Evolutionary conservation across 2,888 invertebrate species (phyloP), one percentile per base, ranked within the genome.

Genomic region (Heteromurus nitidus): DNA sequence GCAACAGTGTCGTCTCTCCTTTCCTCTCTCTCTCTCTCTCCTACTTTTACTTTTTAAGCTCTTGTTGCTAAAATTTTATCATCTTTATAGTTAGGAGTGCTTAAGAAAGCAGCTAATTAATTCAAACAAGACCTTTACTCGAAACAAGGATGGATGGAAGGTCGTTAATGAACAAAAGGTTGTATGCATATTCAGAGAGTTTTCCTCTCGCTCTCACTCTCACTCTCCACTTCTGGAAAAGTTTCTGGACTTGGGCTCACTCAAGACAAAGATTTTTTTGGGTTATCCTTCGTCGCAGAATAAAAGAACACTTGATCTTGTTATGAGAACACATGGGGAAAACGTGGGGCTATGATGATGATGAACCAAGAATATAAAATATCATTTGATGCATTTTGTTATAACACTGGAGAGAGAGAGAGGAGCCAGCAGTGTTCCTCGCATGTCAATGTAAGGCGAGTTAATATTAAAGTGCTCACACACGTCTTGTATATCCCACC

Each of bases 81-180:
- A 62, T 62, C 62, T 20, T 62, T 30, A 13, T 13, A n/a, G 24
- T 58, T 26, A 7, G 11, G 31, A 31, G 31, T 62, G 22, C 26
- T 36, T 68, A 65, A 47, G 47, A 68, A 68, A 50, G n/a, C 28
- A 68, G 50, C 68, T 68, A 68, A 68, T 68, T 68, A 68, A 68
- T 68, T 68, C 68, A 68, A 28, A 62, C n/a, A 68, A 50, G 68
- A 50, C 28, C 65, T 62, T 62, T 62, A 18, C 30, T 13, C 68
- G 3, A 13, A 47, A 20, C 2, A 28, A 20, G 55, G 16, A 20
- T 3, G n/a, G n/a, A 24, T 55, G 24, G 55, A 55, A 22, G 22
- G 55, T 3, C 20, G 22, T 20, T 55, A 55, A 55, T 55, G 55
- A 55, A 3, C 22, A 55, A 3, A 9, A 24, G 55, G 55, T 55